Evolutionary conservation across 2,888 invertebrate genomes (phyloP), one percentile per base, ranked within the genome.

Genomic region (Torymus texanus): DNA sequence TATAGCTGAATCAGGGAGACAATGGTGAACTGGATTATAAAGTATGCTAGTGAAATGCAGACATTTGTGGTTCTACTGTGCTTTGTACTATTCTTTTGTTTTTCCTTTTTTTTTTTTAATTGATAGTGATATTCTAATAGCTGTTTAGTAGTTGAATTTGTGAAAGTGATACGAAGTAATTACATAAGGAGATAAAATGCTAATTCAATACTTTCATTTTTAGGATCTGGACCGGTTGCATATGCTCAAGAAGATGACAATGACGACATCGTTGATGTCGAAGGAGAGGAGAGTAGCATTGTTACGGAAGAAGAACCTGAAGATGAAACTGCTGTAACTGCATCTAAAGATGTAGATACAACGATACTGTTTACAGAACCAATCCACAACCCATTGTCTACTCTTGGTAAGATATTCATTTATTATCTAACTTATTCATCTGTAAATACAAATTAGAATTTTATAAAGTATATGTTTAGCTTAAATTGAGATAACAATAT

Each of bases 291-390:
- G n/a, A 90, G 90, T 78, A 90, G 88, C 78, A 87, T 91, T n/a
- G 88, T 91, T 63, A 85, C 89, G 2, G 91, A 91, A 63, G 91
- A 91, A 77, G 91, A 90, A 70, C 81, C 85, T 2, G 94, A 94
- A 51, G 94, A 94, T 83, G 93, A 93, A 84, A 93, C 93, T 80
- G 93, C 93, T 81, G 92, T 93, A 2, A 94, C 93, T 82, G 94
- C 97, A 2, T 98, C 98, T 0, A 95, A 96, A 65, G 96, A 98
- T 92, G 97, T 97, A 2, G 97, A 98, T 86, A 97, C 98, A 0
- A 95, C 94, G 16, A 94, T 99, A 87, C 92, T 98, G 80, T 99
- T 99, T 90, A 96, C 94, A 1, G 95, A 95, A 89, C 97, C 97
- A 2, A 88, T 94, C 66, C 83, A 86, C 65, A 85, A 86, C 76